These are phyloP conservation scores for Nesospiza acunhae DNA, from an alignment of 2,113 vertebrate species.

Conservation along the genomic window DNA sequence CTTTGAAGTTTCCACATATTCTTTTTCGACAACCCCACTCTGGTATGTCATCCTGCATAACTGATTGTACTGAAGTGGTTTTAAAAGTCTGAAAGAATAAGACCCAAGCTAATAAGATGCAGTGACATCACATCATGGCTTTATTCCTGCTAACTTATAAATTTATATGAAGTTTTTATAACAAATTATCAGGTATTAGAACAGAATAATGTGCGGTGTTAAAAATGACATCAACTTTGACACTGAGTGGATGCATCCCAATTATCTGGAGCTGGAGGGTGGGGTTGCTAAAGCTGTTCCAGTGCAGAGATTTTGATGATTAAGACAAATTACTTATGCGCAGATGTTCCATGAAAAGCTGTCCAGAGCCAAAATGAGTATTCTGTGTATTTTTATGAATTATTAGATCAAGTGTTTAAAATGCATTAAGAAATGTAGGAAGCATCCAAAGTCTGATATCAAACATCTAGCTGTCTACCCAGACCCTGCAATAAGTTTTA, in stretches of 20 bases:
- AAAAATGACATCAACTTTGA: neutral
- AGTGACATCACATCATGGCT: neutral
- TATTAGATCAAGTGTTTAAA: neutral
- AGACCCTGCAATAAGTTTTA: neutral
- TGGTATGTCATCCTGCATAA: neutral
- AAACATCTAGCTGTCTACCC: neutral
- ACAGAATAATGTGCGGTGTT: accelerated
- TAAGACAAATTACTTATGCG: neutral
- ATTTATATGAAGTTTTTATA: neutral
- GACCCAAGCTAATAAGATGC: neutral
- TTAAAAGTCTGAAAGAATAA: neutral
- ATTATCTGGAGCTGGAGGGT: neutral
- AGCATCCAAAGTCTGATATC: neutral
- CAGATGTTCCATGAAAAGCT: neutral
- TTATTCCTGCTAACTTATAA: neutral
- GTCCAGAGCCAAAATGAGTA: neutral
- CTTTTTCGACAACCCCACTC: neutral
- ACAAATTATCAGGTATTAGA: neutral
- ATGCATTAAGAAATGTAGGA: neutral
- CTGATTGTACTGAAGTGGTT: neutral
- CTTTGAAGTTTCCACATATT: neutral
- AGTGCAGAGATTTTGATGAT: neutral
- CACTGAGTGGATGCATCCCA: neutral
- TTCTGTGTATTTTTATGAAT: neutral
- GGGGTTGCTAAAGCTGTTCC: neutral